Evolutionary conservation across 2,797 vertebrate species (phyloP), one percentile per base, ranked within the genome.

Genomic region (Rallus crepitans): DNA sequence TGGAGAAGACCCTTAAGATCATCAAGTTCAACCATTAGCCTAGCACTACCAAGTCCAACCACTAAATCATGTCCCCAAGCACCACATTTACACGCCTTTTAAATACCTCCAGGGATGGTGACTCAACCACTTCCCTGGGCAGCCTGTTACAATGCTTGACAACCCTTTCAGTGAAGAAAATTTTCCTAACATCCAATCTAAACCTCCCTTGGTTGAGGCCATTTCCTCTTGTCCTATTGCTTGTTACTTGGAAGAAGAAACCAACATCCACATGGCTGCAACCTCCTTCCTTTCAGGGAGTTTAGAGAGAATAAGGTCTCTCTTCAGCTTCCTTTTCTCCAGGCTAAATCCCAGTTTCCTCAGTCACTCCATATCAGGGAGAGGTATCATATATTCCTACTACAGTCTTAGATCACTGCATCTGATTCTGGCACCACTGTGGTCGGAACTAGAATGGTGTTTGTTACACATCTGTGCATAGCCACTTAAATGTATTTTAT

Each of bases 201-300:
- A 90, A 82, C 21, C 27, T 73, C 12, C n/a, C 6, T 16, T 52
- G 28, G 17, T 18, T 37, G 35, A 69, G 23, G 63, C 24, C 7
- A 1, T 35, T 78, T 66, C 31, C 17, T 52, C 50, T 63, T 1
- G 0, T 52, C 5, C 40, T 80, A 33, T n/a, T 1, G 0, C 27
- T 48, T 30, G 35, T 63, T 18, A 39, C 28, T 3, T 50, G 16
- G 60, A 37, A 88, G 19, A 88, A 84, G 59, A 93, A 9, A 55
- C 47, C 5, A 2, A 45, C 28, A 1, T 13, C 16, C 28, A 50
- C 20, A 27, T 73, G 2, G 1, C 28, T 60, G 48, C 47, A 76
- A 1, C 9, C 27, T 68, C 19, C 40, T 27, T 68, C 19, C 40
- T 60, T 71, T 72, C 66, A 82, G 8, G 16, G 4, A 64, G 30